Conservation (phyloP, 1,140 invertebrate genomes). For the Heterodera schachtii region DNA sequence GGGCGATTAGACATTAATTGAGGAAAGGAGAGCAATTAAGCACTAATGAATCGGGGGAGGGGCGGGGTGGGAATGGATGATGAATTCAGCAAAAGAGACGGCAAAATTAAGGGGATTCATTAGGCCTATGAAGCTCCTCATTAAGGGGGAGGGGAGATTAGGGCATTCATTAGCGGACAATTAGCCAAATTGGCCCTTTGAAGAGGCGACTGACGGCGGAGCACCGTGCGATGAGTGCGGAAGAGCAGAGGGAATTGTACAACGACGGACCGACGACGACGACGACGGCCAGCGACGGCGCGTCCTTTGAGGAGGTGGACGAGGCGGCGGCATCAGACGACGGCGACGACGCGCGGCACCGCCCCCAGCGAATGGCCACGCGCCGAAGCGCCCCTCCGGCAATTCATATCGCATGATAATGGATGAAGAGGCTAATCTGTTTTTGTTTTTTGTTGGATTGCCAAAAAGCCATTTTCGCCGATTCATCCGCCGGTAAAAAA, state of each 20-base stretch:
- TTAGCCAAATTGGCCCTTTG: too few relatives aligned
- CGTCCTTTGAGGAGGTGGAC: not conserved
- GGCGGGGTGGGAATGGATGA: not conserved
- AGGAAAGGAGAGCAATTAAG: too few relatives aligned
- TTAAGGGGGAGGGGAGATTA: too few relatives aligned
- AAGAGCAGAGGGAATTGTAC: not conserved
- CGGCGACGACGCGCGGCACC: not conserved
- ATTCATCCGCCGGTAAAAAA: too few relatives aligned
- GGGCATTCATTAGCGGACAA: too few relatives aligned
- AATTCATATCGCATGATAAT: slow-evolving; percentile 2
- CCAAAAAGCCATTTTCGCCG: too few relatives aligned
- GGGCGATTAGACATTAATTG: not conserved
- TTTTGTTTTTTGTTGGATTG: too few relatives aligned
- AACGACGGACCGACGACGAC: not conserved
- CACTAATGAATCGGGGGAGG: not conserved
- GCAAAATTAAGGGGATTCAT: too few relatives aligned
- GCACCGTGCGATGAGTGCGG: not conserved
- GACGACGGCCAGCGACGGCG: not conserved
- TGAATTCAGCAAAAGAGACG: too few relatives aligned
- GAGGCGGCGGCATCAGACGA: not conserved
- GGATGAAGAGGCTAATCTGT: too few relatives aligned
- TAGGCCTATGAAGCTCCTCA: too few relatives aligned
- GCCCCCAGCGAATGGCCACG: not conserved
- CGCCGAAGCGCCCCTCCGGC: slow-evolving; percentile 4
- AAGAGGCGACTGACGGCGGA: not conserved